Conservation (phyloP, 2,797 vertebrate species). For the Cyprinodon diabolis region DNA sequence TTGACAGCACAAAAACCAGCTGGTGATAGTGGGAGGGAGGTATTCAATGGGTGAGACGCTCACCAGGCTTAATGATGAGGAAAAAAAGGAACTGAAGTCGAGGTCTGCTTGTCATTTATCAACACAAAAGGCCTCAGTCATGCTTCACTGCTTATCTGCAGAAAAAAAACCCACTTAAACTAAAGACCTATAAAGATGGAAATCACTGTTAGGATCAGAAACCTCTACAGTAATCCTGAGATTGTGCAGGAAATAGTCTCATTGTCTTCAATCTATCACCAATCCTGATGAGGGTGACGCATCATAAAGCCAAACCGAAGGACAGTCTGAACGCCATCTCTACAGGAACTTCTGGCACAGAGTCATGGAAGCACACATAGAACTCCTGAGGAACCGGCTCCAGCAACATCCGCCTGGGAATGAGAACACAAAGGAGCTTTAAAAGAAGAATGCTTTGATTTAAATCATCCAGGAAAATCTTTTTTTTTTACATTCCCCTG, state of each 20-base stretch:
- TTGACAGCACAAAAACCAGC: constrained; percentile 1
- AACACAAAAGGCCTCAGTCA: neutral
- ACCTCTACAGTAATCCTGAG: constrained; percentile 39
- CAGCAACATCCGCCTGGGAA: constrained; percentile 88
- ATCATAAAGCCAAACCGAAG: constrained; percentile 87
- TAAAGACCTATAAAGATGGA: neutral
- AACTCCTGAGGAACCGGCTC: constrained; percentile 93
- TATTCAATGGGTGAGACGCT: constrained; percentile 30
- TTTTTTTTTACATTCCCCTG: neutral
- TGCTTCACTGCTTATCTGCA: constrained; percentile 12
- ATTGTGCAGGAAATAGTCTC: neutral
- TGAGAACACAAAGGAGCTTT: neutral
- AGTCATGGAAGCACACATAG: constrained; percentile 97
- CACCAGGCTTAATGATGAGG: neutral
- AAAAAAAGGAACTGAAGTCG: constrained; percentile 22
- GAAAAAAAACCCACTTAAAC: constrained; percentile 12
- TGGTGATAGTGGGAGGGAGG: constrained; percentile 21
- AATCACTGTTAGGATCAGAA: neutral
- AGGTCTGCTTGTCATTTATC: constrained; percentile 3
- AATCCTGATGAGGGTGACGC: neutral
- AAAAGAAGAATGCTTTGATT: neutral
- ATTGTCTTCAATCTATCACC: neutral
- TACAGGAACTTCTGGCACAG: constrained; percentile 90
- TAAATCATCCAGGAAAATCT: neutral
- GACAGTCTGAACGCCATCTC: constrained; percentile 96